Evolutionary conservation across 2,113 vertebrate species (phyloP).

Genomic region (Oophaga pumilio): DNA sequence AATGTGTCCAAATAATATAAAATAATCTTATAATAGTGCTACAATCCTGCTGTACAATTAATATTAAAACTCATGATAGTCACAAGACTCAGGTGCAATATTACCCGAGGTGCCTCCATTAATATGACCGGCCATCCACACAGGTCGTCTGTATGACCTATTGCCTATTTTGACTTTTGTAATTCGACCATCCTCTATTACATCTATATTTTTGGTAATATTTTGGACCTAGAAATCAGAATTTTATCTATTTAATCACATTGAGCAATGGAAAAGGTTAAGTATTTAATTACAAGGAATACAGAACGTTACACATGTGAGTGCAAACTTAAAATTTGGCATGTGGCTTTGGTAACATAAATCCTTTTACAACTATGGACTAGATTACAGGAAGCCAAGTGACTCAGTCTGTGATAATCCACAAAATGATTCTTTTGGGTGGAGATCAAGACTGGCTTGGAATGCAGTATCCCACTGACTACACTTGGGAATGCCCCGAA

Average conservation of each 20-base stretch:
- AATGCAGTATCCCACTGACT: slow-evolving; percentile 56
- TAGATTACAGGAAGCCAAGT: slow-evolving; percentile 53
- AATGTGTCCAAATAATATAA: background rate
- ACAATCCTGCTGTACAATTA: no score
- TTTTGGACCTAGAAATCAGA: background rate
- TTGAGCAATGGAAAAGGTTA: background rate
- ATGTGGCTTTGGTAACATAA: slow-evolving; percentile 29
- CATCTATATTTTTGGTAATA: background rate
- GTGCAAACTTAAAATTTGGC: slow-evolving; percentile 35
- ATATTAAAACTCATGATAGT: no score
- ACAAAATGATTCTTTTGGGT: slow-evolving; percentile 51
- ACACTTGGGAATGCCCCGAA: slow-evolving; percentile 42
- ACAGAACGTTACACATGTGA: slow-evolving; percentile 11
- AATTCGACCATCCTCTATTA: background rate
- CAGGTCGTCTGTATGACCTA: background rate
- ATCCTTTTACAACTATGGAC: slow-evolving; percentile 27
- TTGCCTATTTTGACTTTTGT: background rate
- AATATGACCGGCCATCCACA: no score
- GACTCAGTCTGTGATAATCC: slow-evolving; percentile 53
- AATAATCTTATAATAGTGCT: no score
- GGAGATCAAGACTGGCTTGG: slow-evolving; percentile 31
- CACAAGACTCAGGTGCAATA: no score
- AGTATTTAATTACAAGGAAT: slow-evolving; percentile 24
- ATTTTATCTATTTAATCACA: no score
- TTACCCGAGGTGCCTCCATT: no score